Conservation (phyloP, 2,113 vertebrate genomes). For the Saiga tatarica region DNA sequence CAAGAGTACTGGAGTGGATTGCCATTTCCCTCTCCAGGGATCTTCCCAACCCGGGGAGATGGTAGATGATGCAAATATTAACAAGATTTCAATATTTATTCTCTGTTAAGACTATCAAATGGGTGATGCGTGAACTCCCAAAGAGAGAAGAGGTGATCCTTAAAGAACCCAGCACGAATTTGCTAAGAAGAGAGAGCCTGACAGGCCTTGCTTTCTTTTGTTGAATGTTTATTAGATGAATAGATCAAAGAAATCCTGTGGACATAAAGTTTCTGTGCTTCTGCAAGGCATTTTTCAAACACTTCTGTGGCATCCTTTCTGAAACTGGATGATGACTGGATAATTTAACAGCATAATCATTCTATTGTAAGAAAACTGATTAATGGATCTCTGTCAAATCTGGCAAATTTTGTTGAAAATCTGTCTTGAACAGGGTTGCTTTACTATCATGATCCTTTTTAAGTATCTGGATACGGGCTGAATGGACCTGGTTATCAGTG, state of each 20-base stretch:
- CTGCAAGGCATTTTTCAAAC: constrained; percentile 41
- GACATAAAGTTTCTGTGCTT: constrained; percentile 33
- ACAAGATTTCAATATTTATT: background rate
- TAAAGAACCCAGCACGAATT: constrained; percentile 23
- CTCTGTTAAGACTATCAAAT: constrained; percentile 7
- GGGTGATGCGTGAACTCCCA: background rate
- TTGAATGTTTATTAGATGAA: constrained; percentile 13
- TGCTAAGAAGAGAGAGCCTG: background rate
- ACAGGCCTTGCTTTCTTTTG: background rate
- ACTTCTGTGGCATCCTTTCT: background rate
- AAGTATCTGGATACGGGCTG: background rate
- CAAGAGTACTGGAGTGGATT: background rate
- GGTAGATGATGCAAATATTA: constrained; percentile 11
- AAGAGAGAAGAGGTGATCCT: background rate
- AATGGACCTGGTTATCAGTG: background rate
- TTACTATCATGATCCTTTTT: constrained; percentile 30
- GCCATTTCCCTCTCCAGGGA: background rate
- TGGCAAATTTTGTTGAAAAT: background rate
- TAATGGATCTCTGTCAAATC: constrained; percentile 31
- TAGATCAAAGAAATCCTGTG: constrained; percentile 26
- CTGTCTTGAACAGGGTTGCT: background rate
- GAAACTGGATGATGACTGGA: background rate
- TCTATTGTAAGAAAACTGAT: constrained; percentile 8
- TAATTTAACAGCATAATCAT: background rate
- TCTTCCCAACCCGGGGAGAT: background rate